Base-by-base conservation (phyloP, 1,140 invertebrate species). In the Tetramorium alpestre region DNA sequence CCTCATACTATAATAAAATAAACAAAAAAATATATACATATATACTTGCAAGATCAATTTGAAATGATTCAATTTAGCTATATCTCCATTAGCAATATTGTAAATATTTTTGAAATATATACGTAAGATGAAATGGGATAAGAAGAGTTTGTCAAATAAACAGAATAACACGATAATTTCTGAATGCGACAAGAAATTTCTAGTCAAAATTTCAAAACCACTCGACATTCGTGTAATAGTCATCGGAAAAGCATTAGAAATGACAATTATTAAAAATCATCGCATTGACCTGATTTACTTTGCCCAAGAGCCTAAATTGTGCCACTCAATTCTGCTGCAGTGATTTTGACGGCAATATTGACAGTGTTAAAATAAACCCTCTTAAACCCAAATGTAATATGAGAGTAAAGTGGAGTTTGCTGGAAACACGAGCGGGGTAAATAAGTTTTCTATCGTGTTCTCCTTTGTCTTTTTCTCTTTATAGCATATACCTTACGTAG, bases 351-450 rank as follows among this genome's bases (percentile, higher is more conserved):
- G 10, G 10, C 33, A 65, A 78, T 65, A 78, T 78, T 65, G 25
- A 25, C 25, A 78, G 6, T 11, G 41, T 28, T 75, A 47, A 78
- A 67, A 64, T 64, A 78, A 65, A 47, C 58, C 58, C 25, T 65
- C 25, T 28, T 47, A 78, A 78, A 64, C 6, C 25, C 10, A 65
- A 78, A 65, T 47, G 76, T 65, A 78, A 78, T 47, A 78, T 25
- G 75, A 78, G 25, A 78, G 10, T 78, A 78, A 65, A 78, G 62
- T 75, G 72, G 44, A 41, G 47, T 44, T 78, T 28, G n/a, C 58
- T 62, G 22, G 18, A 60, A 38, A 58, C 25, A 85, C 38, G 22
- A 78, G 58, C 44, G 16, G 28, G 22, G 18, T 49, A 28, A 75
- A 22, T 25, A 47, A 70, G 56, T 51, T 64, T 51, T 38, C 18